A percentile compares a stretch with the other conserved stretches of the same genome.
phyloP scores from a whole-genome alignment of 1,140 invertebrate genomes.

The Drosophila burlai region DNA sequence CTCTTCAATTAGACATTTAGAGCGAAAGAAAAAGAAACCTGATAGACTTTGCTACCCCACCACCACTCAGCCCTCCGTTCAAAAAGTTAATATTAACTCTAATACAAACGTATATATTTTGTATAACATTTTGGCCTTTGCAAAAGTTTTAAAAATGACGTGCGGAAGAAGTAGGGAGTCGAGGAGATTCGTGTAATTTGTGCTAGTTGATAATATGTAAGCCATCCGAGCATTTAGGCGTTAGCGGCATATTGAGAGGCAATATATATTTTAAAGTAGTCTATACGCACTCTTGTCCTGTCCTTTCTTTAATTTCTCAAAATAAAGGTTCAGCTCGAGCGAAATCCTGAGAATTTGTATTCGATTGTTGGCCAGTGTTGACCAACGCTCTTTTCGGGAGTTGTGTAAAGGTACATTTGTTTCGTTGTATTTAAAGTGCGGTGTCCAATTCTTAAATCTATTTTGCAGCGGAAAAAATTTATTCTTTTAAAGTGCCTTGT shows the following conservation, averaged over 20 bases:
- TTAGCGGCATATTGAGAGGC: constrained; percentile 53
- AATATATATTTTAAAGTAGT: constrained; percentile 47
- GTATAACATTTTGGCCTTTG: constrained; percentile 53
- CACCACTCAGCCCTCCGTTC: constrained; percentile 68
- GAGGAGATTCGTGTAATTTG: constrained; percentile 38
- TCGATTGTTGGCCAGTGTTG: neutral
- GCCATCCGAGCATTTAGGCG: constrained; percentile 38
- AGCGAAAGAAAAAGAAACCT: constrained; percentile 24
- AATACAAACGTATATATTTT: constrained; percentile 54
- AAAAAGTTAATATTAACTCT: constrained; percentile 51
- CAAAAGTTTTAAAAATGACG: constrained; percentile 57
- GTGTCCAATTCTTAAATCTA: too few species aligned
- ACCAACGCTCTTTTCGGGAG: neutral
- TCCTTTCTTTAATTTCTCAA: constrained; percentile 52
- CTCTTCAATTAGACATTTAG: constrained; percentile 58
- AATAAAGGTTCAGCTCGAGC: constrained; percentile 59
- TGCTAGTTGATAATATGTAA: constrained; percentile 52
- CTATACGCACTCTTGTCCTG: constrained; percentile 31
- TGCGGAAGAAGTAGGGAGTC: constrained; percentile 10
- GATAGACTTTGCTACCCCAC: constrained; percentile 36
- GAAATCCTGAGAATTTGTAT: neutral
- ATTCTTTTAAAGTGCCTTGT: too few species aligned
- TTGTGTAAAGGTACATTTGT: neutral
- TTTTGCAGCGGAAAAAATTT: too few species aligned
- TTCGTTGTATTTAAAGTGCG: neutral